Evolutionary conservation across 2,797 vertebrate species (phyloP), one percentile per base, ranked within the genome.

Genomic region (Molothrus ater): DNA sequence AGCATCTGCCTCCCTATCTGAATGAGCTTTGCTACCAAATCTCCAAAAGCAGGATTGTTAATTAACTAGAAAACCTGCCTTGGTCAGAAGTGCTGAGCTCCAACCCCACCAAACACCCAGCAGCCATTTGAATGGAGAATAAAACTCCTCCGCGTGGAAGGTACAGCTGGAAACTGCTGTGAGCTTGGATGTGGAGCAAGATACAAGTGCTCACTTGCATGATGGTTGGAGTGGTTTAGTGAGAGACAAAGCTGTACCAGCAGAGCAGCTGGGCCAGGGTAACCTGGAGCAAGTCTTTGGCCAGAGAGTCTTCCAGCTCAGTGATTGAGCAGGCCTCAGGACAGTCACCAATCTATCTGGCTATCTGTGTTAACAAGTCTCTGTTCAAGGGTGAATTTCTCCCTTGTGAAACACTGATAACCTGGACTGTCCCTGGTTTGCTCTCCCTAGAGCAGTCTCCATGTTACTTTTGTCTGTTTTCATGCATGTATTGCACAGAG

Each of bases 1-100:
- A 89, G 61, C 72, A 88, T 45, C 50, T 84, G 90, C 38, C 87
- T 95, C 17, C 76, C 61, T 26, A 69, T 90, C 72, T 75, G 76
- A 90, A 91, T 45, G 85, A 91, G 73, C 70, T 80, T 91, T 86
- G 69, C 91, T 90, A 70, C 18, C 14, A 29, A 20, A 47, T 28
- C 72, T 90, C 65, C 65, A 61, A 71, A 92, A 80, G 56, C 34
- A 78, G 57, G 72, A n/a, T 83, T 2, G 2, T 83, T 92, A 92
- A 91, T 92, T 85, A 90, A 60, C n/a, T 31, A 15, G 61, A 93
- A 71, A 83, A 43, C 22, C n/a, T 88, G 75, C 63, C 63, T 84
- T 28, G 13, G 7, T 84, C 36, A 26, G 70, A 95, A 69, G 34
- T 76, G 66, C 57, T 38, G 65, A 91, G 90, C 69, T 89, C 45